Evolutionary conservation across 37 sponge, comb jelly and placozoan genomes (phyloP).

Genomic region (Aphrocallistes beatrix): DNA sequence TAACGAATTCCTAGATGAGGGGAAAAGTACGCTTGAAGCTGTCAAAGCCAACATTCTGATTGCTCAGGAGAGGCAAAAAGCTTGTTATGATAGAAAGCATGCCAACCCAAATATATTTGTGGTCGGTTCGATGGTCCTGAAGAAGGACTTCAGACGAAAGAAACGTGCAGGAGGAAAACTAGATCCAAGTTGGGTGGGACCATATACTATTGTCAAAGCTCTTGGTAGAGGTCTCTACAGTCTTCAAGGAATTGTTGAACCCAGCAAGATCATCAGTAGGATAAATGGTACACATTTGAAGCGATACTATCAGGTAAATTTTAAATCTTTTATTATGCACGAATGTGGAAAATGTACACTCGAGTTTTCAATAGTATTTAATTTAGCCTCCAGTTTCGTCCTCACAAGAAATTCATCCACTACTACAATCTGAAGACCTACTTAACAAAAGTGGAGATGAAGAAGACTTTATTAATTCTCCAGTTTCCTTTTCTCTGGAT

Average conservation of each 20-base stretch:
- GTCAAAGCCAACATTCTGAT: constrained; percentile 48
- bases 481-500: background rate
- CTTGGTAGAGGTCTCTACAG: constrained; percentile 20
- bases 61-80: constrained; percentile 55
- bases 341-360: background rate
- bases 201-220: constrained; percentile 23
- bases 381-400: too few species aligned
- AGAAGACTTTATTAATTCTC: background rate
- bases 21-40: constrained; percentile 20
- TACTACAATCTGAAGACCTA: background rate
- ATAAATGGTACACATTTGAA: background rate
- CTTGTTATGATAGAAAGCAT: constrained; percentile 45
- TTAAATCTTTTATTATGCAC: background rate
- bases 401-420: background rate
- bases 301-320: background rate
- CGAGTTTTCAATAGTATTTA: too few species aligned
- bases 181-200: constrained; percentile 27
- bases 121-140: constrained; percentile 33
- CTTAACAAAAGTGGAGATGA: background rate
- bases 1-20: background rate
- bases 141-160: constrained; percentile 45
- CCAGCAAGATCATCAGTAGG: background rate
- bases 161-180: constrained; percentile 54
- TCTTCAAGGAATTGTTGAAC: background rate
- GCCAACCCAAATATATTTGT: constrained; percentile 28